A percentile compares a stretch with the other conserved stretches of the same genome.
phyloP scores from a whole-genome alignment of 2,888 invertebrate species.

The Steromphala cineraria region DNA sequence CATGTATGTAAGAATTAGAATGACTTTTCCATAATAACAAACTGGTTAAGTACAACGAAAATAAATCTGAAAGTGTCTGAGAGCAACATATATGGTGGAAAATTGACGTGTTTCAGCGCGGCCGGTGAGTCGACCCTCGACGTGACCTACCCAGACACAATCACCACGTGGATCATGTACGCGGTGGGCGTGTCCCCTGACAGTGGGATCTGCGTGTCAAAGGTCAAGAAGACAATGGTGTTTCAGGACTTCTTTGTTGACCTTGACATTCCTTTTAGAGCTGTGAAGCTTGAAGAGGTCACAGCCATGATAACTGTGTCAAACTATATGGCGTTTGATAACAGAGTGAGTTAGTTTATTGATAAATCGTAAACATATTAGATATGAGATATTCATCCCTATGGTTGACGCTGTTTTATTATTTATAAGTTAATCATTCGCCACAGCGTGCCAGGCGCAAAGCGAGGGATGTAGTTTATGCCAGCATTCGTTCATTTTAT shows the following conservation, averaged over 20 bases:
- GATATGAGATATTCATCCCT: too few species aligned
- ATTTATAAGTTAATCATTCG: too few species aligned
- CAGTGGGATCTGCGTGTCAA: constrained; percentile 33
- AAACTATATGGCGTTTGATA: background rate
- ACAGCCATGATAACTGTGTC: background rate
- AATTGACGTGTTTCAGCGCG: background rate
- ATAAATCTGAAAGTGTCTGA: too few species aligned
- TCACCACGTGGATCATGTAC: constrained; percentile 33
- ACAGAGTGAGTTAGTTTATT: background rate
- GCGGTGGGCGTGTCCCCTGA: constrained; percentile 28
- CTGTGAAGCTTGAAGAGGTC: background rate
- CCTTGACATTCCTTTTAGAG: constrained; percentile 35
- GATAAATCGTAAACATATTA: too few species aligned
- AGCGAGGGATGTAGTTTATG: too few species aligned
- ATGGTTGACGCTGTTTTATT: background rate
- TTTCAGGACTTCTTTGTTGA: constrained; percentile 39
- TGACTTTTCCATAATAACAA: too few species aligned
- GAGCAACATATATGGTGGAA: too few species aligned
- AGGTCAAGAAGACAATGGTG: constrained; percentile 21
- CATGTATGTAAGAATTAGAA: too few species aligned
- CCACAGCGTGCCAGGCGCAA: too few species aligned
- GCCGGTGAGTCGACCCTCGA: background rate
- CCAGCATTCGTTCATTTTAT: too few species aligned
- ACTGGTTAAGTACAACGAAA: too few species aligned
- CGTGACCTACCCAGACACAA: constrained; percentile 31